These are phyloP conservation scores for Drosophila diplacantha DNA, from an alignment of 2,888 invertebrate species.

Conservation along the genomic window DNA sequence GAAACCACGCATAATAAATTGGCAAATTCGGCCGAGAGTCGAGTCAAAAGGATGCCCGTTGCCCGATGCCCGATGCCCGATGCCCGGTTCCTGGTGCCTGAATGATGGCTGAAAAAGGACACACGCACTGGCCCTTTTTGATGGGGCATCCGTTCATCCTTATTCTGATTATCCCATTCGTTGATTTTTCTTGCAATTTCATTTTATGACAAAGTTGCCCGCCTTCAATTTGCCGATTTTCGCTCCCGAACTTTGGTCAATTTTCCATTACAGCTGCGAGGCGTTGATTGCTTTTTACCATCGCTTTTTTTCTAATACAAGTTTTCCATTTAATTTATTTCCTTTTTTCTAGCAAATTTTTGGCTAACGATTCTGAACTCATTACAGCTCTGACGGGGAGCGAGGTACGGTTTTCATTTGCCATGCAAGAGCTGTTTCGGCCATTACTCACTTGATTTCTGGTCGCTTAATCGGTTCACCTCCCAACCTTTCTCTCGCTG, in stretches of 20 bases:
- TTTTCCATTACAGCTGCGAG: slow-evolving; percentile 54
- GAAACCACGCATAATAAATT: slow-evolving; percentile 62
- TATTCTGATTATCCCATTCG: slow-evolving; percentile 42
- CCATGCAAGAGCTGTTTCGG: slow-evolving; percentile 29
- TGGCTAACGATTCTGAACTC: slow-evolving; percentile 21
- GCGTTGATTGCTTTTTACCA: slow-evolving; percentile 53
- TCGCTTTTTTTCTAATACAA: slow-evolving; percentile 16
- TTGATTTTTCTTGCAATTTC: slow-evolving; percentile 58
- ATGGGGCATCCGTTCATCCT: slow-evolving; percentile 36
- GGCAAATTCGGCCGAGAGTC: slow-evolving; percentile 43
- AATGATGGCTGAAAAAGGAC: slow-evolving; percentile 39
- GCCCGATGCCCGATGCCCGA: background rate
- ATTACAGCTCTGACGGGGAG: background rate
- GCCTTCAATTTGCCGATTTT: slow-evolving; percentile 60
- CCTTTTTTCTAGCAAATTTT: slow-evolving; percentile 32
- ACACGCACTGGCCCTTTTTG: slow-evolving; percentile 37
- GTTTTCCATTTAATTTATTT: slow-evolving; percentile 16
- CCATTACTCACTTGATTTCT: slow-evolving; percentile 39
- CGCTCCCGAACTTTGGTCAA: slow-evolving; percentile 34
- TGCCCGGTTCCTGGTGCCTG: background rate
- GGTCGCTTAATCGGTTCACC: slow-evolving; percentile 27
- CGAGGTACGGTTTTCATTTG: slow-evolving; percentile 4
- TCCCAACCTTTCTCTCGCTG: slow-evolving; percentile 22
- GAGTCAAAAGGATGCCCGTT: slow-evolving; percentile 14
- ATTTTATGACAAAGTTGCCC: slow-evolving; percentile 64